phyloP scores from a whole-genome alignment of 2,113 vertebrate species.

The Forbesichthys agassizii region DNA sequence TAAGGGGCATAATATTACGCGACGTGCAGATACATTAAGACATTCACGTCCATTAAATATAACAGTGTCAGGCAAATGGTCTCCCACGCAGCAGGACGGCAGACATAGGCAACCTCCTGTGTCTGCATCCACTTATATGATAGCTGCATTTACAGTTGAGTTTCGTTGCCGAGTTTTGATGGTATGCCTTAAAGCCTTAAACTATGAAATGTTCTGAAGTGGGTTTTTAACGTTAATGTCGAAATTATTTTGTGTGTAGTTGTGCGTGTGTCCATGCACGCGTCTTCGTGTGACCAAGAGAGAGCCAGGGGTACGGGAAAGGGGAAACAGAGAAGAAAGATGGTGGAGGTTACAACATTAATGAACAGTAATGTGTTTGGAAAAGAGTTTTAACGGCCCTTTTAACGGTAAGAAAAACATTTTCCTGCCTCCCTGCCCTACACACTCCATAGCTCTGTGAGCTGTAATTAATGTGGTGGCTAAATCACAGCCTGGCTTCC shows the following conservation, averaged over 20 bases:
- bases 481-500: conserved; percentile 52
- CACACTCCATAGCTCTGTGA: conserved; percentile 52
- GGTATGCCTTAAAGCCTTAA: too few species aligned
- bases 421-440: conserved; percentile 41
- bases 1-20: conserved; percentile 26
- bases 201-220: too few species aligned
- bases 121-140: too few species aligned
- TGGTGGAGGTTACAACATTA: conserved; percentile 55
- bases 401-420: conserved; percentile 56
- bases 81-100: not conserved
- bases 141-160: too few species aligned
- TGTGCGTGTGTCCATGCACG: conserved; percentile 7
- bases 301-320: conserved; percentile 32
- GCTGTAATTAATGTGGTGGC: conserved; percentile 62
- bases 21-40: not conserved
- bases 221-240: not conserved
- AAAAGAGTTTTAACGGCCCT: conserved; percentile 57
- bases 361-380: conserved; percentile 65
- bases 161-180: too few species aligned
- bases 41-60: conserved; percentile 3
- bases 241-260: not conserved
- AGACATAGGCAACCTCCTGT: too few species aligned
- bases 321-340: conserved; percentile 17
- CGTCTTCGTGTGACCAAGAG: conserved; percentile 24
- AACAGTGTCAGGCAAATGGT: conserved; percentile 9